Conservation (phyloP, 2,113 vertebrate species). For the Eptesicus fuscus region DNA sequence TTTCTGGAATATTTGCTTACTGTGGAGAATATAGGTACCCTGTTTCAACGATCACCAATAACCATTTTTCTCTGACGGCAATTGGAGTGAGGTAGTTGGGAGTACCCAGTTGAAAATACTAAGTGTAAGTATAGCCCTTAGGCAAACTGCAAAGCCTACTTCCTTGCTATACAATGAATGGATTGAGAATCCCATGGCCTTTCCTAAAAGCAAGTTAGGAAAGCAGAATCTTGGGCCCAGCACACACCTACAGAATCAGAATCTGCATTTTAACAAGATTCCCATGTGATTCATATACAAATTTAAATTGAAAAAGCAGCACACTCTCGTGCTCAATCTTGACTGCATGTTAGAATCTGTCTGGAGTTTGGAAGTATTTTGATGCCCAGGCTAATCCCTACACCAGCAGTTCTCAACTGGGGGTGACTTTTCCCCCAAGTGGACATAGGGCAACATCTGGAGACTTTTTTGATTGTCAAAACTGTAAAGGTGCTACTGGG, state of each 20-base stretch:
- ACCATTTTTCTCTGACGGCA: background rate
- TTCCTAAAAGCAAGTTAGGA: background rate
- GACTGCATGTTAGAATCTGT: background rate
- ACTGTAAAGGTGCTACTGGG: background rate
- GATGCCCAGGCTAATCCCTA: background rate
- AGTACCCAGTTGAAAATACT: background rate
- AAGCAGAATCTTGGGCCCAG: background rate
- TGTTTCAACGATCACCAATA: background rate
- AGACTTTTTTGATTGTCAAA: background rate
- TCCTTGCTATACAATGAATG: background rate
- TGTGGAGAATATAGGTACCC: background rate
- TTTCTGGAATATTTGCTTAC: slow-evolving; percentile 5
- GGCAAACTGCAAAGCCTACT: background rate
- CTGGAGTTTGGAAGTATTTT: background rate
- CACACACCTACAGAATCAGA: background rate
- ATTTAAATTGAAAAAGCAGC: background rate
- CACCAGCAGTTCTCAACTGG: background rate
- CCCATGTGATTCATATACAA: background rate
- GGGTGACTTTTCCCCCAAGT: background rate
- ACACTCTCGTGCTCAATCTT: background rate
- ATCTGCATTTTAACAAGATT: background rate
- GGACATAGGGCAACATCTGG: background rate
- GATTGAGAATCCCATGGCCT: background rate
- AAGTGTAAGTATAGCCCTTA: background rate
- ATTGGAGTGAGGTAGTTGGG: background rate